These are phyloP conservation scores for Cyprinus carpio DNA, from an alignment of 2,113 vertebrate species.

Conservation along the genomic window DNA sequence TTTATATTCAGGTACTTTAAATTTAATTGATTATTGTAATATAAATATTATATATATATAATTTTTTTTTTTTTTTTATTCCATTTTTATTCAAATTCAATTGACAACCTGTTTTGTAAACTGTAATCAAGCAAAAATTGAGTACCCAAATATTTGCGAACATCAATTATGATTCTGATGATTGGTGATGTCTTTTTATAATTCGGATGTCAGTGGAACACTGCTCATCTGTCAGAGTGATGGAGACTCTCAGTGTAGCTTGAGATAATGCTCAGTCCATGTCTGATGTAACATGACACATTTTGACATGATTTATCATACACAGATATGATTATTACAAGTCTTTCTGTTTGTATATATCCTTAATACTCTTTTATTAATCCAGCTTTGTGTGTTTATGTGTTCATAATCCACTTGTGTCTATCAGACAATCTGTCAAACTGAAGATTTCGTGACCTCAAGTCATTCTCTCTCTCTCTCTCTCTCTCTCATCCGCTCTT, in stretches of 20 bases:
- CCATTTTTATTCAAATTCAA: no score
- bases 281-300: neutral
- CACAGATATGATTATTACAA: neutral
- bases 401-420: slow-evolving; percentile 41
- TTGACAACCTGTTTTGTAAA: neutral
- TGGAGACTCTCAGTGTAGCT: neutral
- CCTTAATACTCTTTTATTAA: neutral
- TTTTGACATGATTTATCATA: neutral
- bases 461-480: neutral
- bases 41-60: no score
- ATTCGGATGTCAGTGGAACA: neutral
- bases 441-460: slow-evolving; percentile 28
- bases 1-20: neutral
- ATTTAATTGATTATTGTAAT: neutral
- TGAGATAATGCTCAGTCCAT: neutral
- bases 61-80: no score
- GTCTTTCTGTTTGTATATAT: neutral
- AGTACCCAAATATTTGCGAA: neutral
- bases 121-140: neutral
- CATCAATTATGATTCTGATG: neutral
- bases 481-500: neutral
- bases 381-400: slow-evolving; percentile 21
- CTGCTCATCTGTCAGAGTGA: neutral
- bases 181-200: neutral
- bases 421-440: slow-evolving; percentile 41